Evolutionary conservation across 1,140 invertebrate genomes (phyloP).

Genomic region (Gonioctena quinquepunctata): DNA sequence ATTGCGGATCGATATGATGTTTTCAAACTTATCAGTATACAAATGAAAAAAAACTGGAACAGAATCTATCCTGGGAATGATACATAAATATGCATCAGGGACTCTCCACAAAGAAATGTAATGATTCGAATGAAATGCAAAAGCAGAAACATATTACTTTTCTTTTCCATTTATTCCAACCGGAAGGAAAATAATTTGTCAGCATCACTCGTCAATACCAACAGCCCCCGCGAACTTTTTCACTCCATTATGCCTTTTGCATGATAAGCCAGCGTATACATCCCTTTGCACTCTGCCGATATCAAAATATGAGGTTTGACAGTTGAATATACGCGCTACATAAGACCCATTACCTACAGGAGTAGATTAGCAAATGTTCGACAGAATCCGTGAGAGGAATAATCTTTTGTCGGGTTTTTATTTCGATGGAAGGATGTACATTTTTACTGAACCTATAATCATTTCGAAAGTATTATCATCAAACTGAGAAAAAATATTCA

Average conservation of each 20-base stretch:
- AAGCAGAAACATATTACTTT: not conserved
- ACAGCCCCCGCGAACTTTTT: not conserved
- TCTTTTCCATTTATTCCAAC: not conserved
- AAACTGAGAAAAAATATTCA: too few species aligned
- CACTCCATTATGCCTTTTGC: not conserved
- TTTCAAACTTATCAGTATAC: too few species aligned
- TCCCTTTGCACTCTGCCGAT: not conserved
- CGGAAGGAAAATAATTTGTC: not conserved
- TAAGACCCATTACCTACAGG: not conserved
- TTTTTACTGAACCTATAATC: too few species aligned
- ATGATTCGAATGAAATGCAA: too few species aligned
- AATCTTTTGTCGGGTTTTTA: not conserved
- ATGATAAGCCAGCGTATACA: not conserved
- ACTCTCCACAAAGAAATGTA: too few species aligned
- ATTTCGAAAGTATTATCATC: too few species aligned
- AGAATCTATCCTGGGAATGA: too few species aligned
- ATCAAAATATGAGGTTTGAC: not conserved
- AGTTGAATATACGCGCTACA: not conserved
- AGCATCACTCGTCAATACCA: not conserved
- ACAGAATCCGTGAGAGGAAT: not conserved
- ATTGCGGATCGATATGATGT: too few species aligned
- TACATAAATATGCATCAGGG: too few species aligned
- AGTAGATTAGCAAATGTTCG: not conserved
- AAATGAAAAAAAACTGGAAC: too few species aligned
- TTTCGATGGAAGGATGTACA: too few species aligned